Base-by-base conservation (phyloP, 1,140 invertebrate genomes). In the Diploscapter pachys region DNA sequence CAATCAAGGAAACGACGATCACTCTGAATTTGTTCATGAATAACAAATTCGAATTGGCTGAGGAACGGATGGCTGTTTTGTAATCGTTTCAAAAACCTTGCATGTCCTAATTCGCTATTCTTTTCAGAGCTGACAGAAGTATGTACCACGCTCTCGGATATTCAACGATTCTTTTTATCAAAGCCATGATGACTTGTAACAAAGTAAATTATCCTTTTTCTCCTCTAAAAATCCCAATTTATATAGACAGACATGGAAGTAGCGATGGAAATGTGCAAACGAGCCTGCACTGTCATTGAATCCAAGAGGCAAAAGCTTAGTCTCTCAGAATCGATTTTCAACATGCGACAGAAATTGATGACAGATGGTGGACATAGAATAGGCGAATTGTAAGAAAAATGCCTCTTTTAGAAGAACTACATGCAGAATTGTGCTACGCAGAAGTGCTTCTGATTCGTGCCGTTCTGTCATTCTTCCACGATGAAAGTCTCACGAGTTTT, bases 401-500 rank as follows among this genome's bases (percentile, higher is more conserved):
- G 11, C 11, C 82, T 66, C 78, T 83, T 87, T 82, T 88, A 92
- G 89, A 92, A 85, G 93, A 98, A 88, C 91, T 94, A 31, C 95
- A 98, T 88, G 95, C 95, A 3, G 95, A 98, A 86, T 86, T 98
- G 50, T 94, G 93, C 84, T 93, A 94, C 87, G 94, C 95, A 11
- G 95, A 98, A 87, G 91, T 92, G 56, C 88, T 96, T 5, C 87
- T 98, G 51, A 87, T 96, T 48, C 91, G 93, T 81, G 92, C 95
- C 2, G 89, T 96, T 82, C 89, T 98, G 57, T 93, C 92, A 8
- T 94, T 96, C 85, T 91, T 96, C 81, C 93, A 96, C 83, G 94
- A 97, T 85, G 95, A 98, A 86, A 95, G 92, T 80, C 88, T 98
- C 59, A 90, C 94, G 11, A 94, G 93, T 85, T 93, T 98, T 82